Percentiles rank a stretch among this genome's conserved stretches.
phyloP scores from a whole-genome alignment of 2,888 invertebrate genomes.

The Isoperla grammatica region DNA sequence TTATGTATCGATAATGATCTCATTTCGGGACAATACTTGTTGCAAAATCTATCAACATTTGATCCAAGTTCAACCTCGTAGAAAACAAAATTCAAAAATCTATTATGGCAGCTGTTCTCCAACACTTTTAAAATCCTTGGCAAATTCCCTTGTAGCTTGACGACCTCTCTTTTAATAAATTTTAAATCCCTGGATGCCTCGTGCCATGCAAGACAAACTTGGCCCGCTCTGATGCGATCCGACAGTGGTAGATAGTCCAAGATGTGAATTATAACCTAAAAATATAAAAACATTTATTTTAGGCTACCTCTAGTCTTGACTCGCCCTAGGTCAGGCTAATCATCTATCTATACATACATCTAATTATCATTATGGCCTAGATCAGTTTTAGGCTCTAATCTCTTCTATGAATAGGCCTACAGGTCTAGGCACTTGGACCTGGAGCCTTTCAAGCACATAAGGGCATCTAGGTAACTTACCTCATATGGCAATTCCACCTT shows the following conservation, averaged over 20 bases:
- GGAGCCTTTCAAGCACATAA: neutral
- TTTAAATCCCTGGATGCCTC: slow-evolving; percentile 58
- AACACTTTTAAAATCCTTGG: slow-evolving; percentile 23
- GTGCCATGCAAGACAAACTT: slow-evolving; percentile 61
- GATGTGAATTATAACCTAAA: slow-evolving; percentile 57
- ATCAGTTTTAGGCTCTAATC: too few species aligned
- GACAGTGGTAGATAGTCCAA: slow-evolving; percentile 58
- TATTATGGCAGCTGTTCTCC: slow-evolving; percentile 21
- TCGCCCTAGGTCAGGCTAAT: too few species aligned
- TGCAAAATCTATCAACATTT: slow-evolving; percentile 47
- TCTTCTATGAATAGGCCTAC: too few species aligned
- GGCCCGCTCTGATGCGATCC: slow-evolving; percentile 59
- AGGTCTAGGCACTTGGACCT: neutral
- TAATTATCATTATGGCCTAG: too few species aligned
- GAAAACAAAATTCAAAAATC: slow-evolving; percentile 49
- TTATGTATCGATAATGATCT: slow-evolving; percentile 51
- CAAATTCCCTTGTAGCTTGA: slow-evolving; percentile 40
- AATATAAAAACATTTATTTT: slow-evolving; percentile 13
- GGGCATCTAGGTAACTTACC: slow-evolving; percentile 30
- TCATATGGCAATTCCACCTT: slow-evolving; percentile 33
- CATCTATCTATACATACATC: too few species aligned
- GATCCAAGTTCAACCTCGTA: slow-evolving; percentile 47
- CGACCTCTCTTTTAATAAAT: slow-evolving; percentile 51
- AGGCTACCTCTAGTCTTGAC: neutral
- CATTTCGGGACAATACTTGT: slow-evolving; percentile 52